Conservation (phyloP, 1,140 invertebrate genomes). For the Pinna nobilis region DNA sequence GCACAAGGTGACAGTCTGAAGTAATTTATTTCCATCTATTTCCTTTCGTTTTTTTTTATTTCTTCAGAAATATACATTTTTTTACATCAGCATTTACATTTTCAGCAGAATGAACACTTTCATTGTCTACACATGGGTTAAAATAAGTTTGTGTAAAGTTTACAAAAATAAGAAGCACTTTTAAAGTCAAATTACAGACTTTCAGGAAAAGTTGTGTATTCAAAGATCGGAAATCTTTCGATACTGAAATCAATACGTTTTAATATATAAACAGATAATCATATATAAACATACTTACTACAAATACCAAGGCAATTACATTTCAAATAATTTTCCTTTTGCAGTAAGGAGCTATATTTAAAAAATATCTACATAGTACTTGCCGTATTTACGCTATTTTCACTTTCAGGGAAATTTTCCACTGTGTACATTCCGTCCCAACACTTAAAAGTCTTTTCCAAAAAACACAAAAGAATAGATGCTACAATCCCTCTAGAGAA, state of each 20-base stretch:
- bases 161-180: conserved; percentile 12
- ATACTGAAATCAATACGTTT: too few species aligned
- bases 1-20: too few species aligned
- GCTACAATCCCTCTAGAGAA: conserved; percentile 34
- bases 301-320: neutral
- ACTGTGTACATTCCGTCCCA: conserved; percentile 43
- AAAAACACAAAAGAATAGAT: conserved; percentile 33
- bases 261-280: too few species aligned
- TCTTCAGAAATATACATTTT: conserved; percentile 10
- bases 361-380: too few species aligned
- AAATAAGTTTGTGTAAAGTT: neutral
- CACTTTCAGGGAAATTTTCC: conserved; percentile 14
- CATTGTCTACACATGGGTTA: conserved; percentile 4
- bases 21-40: too few species aligned
- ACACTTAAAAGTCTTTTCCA: conserved; percentile 32
- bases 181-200: conserved; percentile 11
- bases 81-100: conserved; percentile 6
- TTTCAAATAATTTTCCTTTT: neutral
- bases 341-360: neutral
- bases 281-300: neutral
- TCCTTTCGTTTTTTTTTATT: too few species aligned
- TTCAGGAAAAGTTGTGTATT: too few species aligned
- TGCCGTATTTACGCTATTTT: conserved; percentile 14
- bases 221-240: too few species aligned
- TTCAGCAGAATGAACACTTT: neutral